A percentile compares a stretch with the other conserved stretches of the same genome.
Conservation (phyloP, 2,113 vertebrate species). For the Tapirus terrestris region DNA sequence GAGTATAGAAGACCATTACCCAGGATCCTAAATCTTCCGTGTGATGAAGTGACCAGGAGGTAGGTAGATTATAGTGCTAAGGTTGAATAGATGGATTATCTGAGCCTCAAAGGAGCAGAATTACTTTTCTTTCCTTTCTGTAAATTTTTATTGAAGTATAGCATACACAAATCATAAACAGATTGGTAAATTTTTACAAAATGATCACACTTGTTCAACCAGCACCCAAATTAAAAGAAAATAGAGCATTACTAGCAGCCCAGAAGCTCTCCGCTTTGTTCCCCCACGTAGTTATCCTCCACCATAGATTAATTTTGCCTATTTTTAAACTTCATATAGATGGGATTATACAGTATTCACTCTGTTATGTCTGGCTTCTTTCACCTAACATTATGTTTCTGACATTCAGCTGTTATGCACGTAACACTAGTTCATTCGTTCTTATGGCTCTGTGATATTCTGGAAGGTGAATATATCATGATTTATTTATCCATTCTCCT, state of each 20-base stretch:
- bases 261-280: not conserved
- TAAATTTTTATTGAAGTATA: not conserved
- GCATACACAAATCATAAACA: not conserved
- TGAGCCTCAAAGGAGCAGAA: not conserved
- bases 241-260: not conserved
- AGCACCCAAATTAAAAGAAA: not conserved
- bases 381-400: slow-evolving; percentile 14
- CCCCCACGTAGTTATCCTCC: not conserved
- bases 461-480: not conserved
- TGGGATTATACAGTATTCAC: not conserved
- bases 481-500: not conserved
- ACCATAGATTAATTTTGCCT: not conserved
- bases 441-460: not conserved
- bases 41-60: not conserved
- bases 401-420: not conserved
- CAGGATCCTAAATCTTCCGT: not conserved
- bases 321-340: not conserved
- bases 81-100: not conserved
- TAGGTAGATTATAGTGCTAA: not conserved
- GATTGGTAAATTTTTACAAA: not conserved
- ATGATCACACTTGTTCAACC: not conserved
- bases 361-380: not conserved
- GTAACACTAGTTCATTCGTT: not conserved
- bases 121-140: not conserved
- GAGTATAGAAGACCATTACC: not conserved